phyloP scores from a whole-genome alignment of 2,888 invertebrate genomes.

The Temnothorax ravouxi region DNA sequence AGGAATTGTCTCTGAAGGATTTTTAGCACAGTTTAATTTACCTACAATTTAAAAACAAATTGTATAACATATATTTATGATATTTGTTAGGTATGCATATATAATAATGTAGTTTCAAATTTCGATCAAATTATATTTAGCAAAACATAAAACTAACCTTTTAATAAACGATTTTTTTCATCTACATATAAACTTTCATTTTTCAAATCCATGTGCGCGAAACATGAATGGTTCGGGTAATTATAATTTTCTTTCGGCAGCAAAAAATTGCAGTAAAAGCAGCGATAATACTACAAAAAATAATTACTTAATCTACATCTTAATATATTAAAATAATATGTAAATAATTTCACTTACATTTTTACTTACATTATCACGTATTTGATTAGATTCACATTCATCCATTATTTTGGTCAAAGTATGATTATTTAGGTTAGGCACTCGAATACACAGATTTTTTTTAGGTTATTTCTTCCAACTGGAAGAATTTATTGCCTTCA shows the following conservation, averaged over 20 bases:
- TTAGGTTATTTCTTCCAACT: too few relatives aligned
- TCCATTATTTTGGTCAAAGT: too few relatives aligned
- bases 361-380: too few relatives aligned
- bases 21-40: background rate
- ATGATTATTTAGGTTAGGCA: too few relatives aligned
- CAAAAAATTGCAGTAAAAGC: background rate
- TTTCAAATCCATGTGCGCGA: background rate
- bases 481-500: too few relatives aligned
- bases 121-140: background rate
- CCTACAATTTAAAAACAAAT: background rate
- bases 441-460: too few relatives aligned
- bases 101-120: background rate
- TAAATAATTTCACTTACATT: too few relatives aligned
- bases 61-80: background rate
- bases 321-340: too few relatives aligned
- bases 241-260: background rate
- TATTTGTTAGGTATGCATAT: background rate
- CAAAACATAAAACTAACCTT: background rate
- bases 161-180: conserved; percentile 3
- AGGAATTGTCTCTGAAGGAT: background rate
- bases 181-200: background rate
- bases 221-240: background rate
- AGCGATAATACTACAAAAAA: background rate
- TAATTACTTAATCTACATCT: too few relatives aligned
- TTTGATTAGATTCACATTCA: too few relatives aligned